Base-by-base conservation (phyloP, 2,888 invertebrate species). In the Drosophila paranaensis region DNA sequence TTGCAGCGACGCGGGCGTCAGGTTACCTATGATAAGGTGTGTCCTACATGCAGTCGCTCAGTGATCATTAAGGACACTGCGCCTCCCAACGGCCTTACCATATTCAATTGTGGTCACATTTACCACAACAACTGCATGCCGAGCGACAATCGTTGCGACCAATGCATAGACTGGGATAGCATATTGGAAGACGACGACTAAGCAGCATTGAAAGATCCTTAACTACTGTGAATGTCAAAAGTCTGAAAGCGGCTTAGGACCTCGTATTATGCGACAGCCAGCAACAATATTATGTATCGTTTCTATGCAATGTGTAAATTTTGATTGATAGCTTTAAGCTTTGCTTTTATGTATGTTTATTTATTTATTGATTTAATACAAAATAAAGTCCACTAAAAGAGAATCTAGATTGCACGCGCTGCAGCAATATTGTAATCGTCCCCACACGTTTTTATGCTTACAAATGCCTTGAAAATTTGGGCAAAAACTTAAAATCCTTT, bases 81-180 rank as follows among this genome's bases (percentile, higher is more conserved):
- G 0, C 94, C 95, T 66, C 95, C 95, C 35, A 95, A 95, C 75
- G 95, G 96, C 91, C 93, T 97, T 66, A 94, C 96, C 79, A 95
- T 97, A 63, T 98, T 97, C 91, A 96, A 96, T 91, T 98, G 98
- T 91, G 95, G 96, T 77, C 98, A 98, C 93, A 95, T 96, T 10
- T 98, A 98, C 92, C 98, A 98, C 91, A 95, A 96, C 91, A 95
- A 95, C 69, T 98, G 98, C 92, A 93, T 98, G 77, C 9, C 33
- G 2, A 96, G 95, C 14, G 84, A 82, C 33, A 85, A 82, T 55
- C 70, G 78, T 37, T 92, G 92, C 64, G 81, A 68, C 3, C 66
- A 76, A 11, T 82, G 83, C 42, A n/a, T 79, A 16, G 80, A 77
- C 27, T 77, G 65, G 80, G 77, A 66, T 25, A 66, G 40, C 14